Evolutionary conservation across 2,888 invertebrate species (phyloP), one percentile per base, ranked within the genome.

Genomic region (Euzophera pinguis): DNA sequence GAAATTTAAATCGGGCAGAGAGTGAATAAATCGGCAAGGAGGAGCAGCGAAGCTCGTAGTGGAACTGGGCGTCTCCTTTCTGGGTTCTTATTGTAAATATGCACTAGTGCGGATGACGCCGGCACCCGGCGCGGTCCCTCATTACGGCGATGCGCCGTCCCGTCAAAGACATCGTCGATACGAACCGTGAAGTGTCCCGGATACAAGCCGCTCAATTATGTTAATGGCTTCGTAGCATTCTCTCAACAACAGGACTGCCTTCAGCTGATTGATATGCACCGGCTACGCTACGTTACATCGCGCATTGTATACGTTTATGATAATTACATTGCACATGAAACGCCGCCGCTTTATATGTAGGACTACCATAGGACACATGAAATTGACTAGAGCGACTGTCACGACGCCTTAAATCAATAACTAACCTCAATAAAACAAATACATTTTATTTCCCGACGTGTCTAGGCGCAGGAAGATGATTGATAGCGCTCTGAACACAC

Each of bases 131-230:
- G 71, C 69, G 68, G 73, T 67, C 74, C 77, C 81, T 86, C 81
- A 85, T 86, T 86, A 84, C 76, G 64, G 53, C 72, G 73, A 80
- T 81, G 79, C 74, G 72, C 76, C 76, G 74, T 84, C 85, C 76
- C 76, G 74, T 84, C 85, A 84, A 85, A 86, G 84, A 82, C 78
- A 74, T 75, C 73, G 69, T 71, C 74, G 76, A 76, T 80, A 69
- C 78, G 76, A 70, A 73, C 74, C 73, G 78, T 75, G 76, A 79
- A 84, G 78, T 78, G 80, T 81, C 80, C 78, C 77, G 81, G 78
- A 82, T 77, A 79, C 79, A 76, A 80, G 81, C 75, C 73, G 80
- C 78, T 85, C 85, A 87, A 87, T 88, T 86, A 87, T 86, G 84
- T 71, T 87, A 87, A 88, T 87, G 86, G 84, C 67, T 77, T 75